Conservation (phyloP, 2,113 vertebrate genomes). For the Caranx melampygus region DNA sequence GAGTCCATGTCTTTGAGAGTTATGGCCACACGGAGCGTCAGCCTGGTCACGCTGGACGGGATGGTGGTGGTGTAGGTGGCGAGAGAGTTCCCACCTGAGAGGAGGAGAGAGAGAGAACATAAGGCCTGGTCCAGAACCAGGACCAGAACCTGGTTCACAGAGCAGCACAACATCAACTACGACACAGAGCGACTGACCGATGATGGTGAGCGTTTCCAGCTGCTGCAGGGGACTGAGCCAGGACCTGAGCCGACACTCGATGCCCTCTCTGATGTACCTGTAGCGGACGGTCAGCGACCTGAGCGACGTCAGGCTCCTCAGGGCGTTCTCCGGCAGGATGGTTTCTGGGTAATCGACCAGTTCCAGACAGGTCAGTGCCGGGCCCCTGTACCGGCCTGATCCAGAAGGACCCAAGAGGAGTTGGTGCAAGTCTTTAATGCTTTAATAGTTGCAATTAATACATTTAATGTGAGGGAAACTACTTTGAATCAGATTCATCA, state of each 20-base stretch:
- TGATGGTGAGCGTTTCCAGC: constrained; percentile 65
- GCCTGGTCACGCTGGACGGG: constrained; percentile 62
- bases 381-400: constrained; percentile 47
- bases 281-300: constrained; percentile 65
- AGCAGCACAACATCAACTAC: too few species aligned
- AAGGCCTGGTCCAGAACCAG: too few species aligned
- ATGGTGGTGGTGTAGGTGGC: constrained; percentile 67
- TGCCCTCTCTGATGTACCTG: constrained; percentile 72
- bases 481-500: too few species aligned
- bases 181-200: constrained; percentile 50
- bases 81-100: constrained; percentile 66
- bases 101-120: neutral
- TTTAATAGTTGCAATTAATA: too few species aligned
- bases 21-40: constrained; percentile 69
- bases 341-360: constrained; percentile 76
- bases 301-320: constrained; percentile 64
- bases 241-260: constrained; percentile 69
- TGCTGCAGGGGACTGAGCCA: constrained; percentile 67
- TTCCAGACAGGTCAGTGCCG: constrained; percentile 62
- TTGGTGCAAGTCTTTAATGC: neutral
- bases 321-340: constrained; percentile 58
- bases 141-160: too few species aligned
- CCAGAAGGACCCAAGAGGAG: constrained; percentile 13
- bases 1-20: constrained; percentile 78
- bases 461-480: too few species aligned